Percentiles rank a stretch among this genome's conserved stretches.
Conservation (phyloP, 2,888 invertebrate genomes). For the Pterostichus madidus region DNA sequence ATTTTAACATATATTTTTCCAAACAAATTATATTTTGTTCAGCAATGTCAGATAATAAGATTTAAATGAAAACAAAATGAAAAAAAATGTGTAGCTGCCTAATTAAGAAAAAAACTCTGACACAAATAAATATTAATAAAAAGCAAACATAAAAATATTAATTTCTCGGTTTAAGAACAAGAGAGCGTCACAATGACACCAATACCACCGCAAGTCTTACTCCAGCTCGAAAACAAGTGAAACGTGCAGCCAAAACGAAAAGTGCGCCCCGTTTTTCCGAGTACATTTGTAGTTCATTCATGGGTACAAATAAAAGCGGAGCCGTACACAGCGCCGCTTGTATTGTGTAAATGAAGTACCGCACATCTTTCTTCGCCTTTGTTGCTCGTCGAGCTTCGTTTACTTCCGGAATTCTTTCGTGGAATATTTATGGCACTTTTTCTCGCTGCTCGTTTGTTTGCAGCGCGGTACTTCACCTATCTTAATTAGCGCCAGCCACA, state of each 20-base stretch:
- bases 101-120: not conserved
- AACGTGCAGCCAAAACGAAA: conserved; percentile 30
- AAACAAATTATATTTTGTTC: too few relatives aligned
- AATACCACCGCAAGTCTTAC: too few relatives aligned
- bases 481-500: conserved; percentile 55
- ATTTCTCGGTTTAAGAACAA: conserved; percentile 36
- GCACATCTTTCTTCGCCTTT: conserved; percentile 62
- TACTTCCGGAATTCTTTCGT: conserved; percentile 60
- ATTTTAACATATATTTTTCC: too few relatives aligned
- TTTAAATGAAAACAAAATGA: too few relatives aligned
- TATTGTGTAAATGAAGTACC: conserved; percentile 64
- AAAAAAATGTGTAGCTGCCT: not conserved
- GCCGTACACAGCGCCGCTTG: conserved; percentile 28
- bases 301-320: conserved; percentile 39
- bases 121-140: not conserved
- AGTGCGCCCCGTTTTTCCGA: conserved; percentile 31
- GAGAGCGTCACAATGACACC: not conserved
- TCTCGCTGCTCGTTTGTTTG: conserved; percentile 55
- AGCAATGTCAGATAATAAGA: too few relatives aligned
- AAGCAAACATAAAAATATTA: not conserved
- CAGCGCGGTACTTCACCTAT: conserved; percentile 53
- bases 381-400: conserved; percentile 40
- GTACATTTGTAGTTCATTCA: conserved; percentile 61
- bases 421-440: conserved; percentile 64
- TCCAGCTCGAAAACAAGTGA: conserved; percentile 13